Evolutionary conservation across 2,888 invertebrate genomes (phyloP), one percentile per base, ranked within the genome.

Genomic region (Tetragonisca angustula): DNA sequence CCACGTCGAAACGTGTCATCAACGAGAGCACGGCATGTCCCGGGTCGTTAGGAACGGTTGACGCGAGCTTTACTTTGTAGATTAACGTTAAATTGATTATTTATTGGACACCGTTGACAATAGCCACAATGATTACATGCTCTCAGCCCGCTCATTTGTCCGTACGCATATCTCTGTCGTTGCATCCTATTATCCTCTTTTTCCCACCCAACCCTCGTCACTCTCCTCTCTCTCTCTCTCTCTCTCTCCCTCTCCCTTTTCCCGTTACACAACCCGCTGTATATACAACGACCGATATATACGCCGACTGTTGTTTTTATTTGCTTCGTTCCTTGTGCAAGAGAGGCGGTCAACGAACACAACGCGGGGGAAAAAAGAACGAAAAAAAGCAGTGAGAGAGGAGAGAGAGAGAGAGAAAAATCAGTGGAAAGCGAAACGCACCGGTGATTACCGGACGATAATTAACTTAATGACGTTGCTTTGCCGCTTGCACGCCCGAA

Each of bases 31-130:
- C 74, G 24, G 15, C 24, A 27, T n/a, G 36, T 24, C 61, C 43
- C 64, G 76, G 83, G 69, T 84, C 75, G 79, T 84, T 84, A 83
- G 76, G 79, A 79, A 67, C 79, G 76, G 61, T 65, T 74, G 65
- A 74, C 61, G 76, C 79, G 79, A 84, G 87, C 74, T 69, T 76
- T 81, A 82, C 85, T 87, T 85, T 82, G 83, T 79, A 87, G 83
- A 84, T 87, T 84, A 81, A 83, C 87, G 87, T 86, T 84, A 85
- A 87, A 87, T 84, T 82, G 84, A 88, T 90, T 89, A 90, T 90
- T 87, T 87, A 90, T 84, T 83, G 81, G 86, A 85, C 81, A 74
- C 74, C 81, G 84, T 85, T 88, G 88, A 90, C 90, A 88, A 90
- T 89, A 82, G 88, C 74, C 76, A 69, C 83, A 87, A 90, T 84